Base-by-base conservation (phyloP, 2,888 invertebrate genomes). In the Parthenolecanium corni region DNA sequence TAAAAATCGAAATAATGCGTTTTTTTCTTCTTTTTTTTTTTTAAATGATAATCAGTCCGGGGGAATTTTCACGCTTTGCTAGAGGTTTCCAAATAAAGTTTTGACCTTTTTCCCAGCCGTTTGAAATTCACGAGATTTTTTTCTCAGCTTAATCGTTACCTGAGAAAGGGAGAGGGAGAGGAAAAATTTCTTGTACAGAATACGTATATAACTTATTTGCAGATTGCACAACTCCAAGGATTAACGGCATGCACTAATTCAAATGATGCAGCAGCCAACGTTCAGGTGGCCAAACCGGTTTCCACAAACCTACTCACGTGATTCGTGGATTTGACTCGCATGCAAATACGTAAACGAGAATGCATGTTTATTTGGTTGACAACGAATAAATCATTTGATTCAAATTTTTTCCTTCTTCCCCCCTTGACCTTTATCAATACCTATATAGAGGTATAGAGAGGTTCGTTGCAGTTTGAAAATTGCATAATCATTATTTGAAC, bases 201-300 rank as follows among this genome's bases (percentile, higher is more conserved):
- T 44, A 44, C 46, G n/a, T 18, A 44, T 16, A 44, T 14, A 44
- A 31, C 18, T 44, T 49, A 58, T 58, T 58, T 58, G 31, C 49
- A 58, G 38, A 58, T 58, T 58, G 47, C 58, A 58, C 58, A 58
- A 58, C 46, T 36, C 58, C 31, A 58, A 49, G 58, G 36, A 47
- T 49, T 58, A 58, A 58, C 49, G 47, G 47, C 47, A 58, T 58
- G 56, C 56, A 56, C 56, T 42, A 56, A 56, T 56, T 56, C 56
- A 42, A 58, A 47, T 58, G 58, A 58, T 58, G 58, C 58, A 58
- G 58, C 46, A 58, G 23, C 31, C 31, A 31, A 31, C 49, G 23
- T 58, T 58, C 58, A 58, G 58, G 58, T 58, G 58, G 58, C 58
- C 58, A n/a, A 58, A 58, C 58, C 58, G 58, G 58, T 58, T 58